Percentiles rank a stretch among this genome's conserved stretches.
These are phyloP conservation scores for Lytechinus variegatus DNA, from an alignment of 35 echinoderm and acorn worm species.

Conservation along the genomic window DNA sequence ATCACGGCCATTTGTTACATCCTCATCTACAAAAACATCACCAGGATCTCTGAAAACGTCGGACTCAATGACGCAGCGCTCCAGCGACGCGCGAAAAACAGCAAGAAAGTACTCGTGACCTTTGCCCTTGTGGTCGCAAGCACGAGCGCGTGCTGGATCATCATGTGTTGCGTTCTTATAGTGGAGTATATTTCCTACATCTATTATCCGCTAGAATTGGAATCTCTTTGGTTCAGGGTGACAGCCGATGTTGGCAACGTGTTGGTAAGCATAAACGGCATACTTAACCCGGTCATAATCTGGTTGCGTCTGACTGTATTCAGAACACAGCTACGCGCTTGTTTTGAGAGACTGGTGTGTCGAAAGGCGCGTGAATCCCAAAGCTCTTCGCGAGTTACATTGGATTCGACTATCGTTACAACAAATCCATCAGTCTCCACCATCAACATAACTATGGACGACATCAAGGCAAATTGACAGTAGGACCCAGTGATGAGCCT, in stretches of 20 bases:
- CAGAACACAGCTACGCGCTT: background rate
- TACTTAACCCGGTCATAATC: background rate
- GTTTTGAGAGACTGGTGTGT: background rate
- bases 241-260: background rate
- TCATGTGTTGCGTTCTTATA: background rate
- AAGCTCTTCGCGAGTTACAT: background rate
- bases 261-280: background rate
- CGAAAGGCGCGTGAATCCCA: background rate
- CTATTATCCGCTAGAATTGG: background rate
- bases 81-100: background rate
- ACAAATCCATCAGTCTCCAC: background rate
- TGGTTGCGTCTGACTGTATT: background rate
- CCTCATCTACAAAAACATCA: background rate
- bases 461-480: background rate
- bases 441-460: background rate
- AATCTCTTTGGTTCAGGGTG: background rate
- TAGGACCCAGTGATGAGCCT: background rate
- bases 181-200: background rate
- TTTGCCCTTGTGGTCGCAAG: background rate
- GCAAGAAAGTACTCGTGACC: background rate
- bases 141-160: background rate
- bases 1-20: background rate
- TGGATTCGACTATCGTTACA: background rate
- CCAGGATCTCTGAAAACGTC: background rate
- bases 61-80: background rate